phyloP scores from a whole-genome alignment of 2,113 vertebrate genomes.

The Zeus faber region DNA sequence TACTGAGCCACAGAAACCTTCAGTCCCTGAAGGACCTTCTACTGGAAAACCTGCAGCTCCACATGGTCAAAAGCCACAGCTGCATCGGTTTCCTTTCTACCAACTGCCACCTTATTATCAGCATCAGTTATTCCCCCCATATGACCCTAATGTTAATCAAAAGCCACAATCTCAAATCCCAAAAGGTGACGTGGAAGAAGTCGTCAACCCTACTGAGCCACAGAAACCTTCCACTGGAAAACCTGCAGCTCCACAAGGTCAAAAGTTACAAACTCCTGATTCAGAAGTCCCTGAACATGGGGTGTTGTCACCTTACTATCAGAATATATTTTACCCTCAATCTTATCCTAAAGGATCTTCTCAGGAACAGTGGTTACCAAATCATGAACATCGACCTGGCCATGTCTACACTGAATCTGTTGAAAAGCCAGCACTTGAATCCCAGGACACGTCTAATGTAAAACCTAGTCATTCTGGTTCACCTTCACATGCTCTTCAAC shows the following conservation, averaged over 20 bases:
- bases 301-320: not conserved
- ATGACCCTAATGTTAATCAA: no score
- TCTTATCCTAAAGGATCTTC: not conserved
- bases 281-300: not conserved
- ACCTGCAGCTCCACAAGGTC: no score
- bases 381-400: not conserved
- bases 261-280: no score
- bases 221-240: no score
- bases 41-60: not conserved
- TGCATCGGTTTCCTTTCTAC: constrained; percentile 1
- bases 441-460: not conserved
- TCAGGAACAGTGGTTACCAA: not conserved
- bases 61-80: not conserved
- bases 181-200: no score
- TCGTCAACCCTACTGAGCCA: no score
- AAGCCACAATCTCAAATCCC: no score
- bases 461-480: not conserved
- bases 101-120: not conserved
- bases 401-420: not conserved
- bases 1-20: not conserved
- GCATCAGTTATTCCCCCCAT: no score
- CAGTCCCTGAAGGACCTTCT: not conserved
- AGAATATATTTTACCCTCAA: not conserved
- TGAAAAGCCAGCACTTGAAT: not conserved
- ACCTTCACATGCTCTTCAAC: constrained; percentile 2